Conservation (phyloP, 2,797 vertebrate genomes). For the Holocentrus rufus region DNA sequence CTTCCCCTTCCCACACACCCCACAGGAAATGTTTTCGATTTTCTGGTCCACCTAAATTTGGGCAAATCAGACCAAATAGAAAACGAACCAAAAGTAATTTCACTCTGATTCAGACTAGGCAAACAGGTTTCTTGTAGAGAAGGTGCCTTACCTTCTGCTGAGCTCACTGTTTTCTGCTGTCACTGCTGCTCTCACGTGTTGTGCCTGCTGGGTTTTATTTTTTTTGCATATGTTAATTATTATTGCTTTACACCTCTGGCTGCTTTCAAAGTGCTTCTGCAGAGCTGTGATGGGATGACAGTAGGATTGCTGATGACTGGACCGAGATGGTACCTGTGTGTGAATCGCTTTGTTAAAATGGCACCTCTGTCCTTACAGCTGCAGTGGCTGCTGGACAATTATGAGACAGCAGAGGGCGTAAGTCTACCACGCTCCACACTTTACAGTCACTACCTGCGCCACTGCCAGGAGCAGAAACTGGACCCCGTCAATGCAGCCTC, state of each 20-base stretch:
- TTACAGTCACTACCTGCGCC: constrained; percentile 97
- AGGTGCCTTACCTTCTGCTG: constrained; percentile 40
- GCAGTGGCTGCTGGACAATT: constrained; percentile 98
- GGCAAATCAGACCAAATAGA: too few species aligned
- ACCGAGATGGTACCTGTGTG: constrained; percentile 27
- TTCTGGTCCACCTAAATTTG: too few species aligned
- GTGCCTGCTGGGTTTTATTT: constrained; percentile 51
- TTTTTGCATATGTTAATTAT: constrained; percentile 40
- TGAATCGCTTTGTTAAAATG: constrained; percentile 25
- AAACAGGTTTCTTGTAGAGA: too few species aligned
- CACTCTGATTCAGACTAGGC: too few species aligned
- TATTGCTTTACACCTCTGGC: constrained; percentile 45
- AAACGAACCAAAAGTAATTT: too few species aligned
- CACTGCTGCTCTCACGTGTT: constrained; percentile 37
- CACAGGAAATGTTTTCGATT: too few species aligned
- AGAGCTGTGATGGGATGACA: constrained; percentile 36
- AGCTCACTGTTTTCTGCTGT: constrained; percentile 39
- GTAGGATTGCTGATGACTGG: constrained; percentile 17
- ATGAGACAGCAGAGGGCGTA: constrained; percentile 96
- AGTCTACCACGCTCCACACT: constrained; percentile 96
- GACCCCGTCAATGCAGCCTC: constrained; percentile 98
- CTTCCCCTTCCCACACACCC: too few species aligned
- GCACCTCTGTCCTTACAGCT: constrained; percentile 82
- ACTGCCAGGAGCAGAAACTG: constrained; percentile 98
- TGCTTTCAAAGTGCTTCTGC: constrained; percentile 62